Conservation (phyloP, 1,140 invertebrate species). For the Drosophila hydei region DNA sequence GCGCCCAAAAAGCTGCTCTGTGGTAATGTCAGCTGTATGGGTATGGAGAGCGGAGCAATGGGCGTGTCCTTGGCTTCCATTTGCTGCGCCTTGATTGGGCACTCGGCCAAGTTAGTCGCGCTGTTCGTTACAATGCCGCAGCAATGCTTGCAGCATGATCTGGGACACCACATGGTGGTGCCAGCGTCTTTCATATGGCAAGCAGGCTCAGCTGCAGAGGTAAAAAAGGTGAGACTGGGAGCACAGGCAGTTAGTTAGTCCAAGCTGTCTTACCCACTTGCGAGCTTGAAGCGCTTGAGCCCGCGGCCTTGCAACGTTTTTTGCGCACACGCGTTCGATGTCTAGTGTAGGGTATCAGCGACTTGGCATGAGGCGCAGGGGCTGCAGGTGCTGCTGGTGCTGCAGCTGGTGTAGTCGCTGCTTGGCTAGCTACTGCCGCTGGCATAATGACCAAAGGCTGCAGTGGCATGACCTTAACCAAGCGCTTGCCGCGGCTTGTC, state of each 20-base stretch:
- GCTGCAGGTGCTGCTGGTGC: neutral
- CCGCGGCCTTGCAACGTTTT: neutral
- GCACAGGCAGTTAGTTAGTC: neutral
- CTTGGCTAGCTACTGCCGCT: neutral
- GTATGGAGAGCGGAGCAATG: neutral
- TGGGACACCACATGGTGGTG: constrained; percentile 70
- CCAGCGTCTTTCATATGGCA: constrained; percentile 31
- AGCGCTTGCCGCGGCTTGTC: neutral
- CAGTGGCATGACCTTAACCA: constrained; percentile 37
- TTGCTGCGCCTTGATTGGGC: neutral
- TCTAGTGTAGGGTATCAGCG: too few relatives aligned
- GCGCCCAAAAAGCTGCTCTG: neutral
- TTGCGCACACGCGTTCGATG: neutral
- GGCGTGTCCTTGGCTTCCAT: neutral
- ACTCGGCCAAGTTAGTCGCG: neutral
- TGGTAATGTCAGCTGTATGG: neutral
- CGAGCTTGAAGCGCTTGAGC: neutral
- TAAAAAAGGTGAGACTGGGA: neutral
- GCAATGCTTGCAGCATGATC: constrained; percentile 14
- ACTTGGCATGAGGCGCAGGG: too few relatives aligned
- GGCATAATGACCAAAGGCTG: constrained; percentile 51
- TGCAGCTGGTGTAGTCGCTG: neutral
- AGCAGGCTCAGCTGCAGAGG: neutral
- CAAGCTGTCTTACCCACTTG: neutral
- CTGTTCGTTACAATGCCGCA: neutral